phyloP scores from a whole-genome alignment of 1,140 invertebrate genomes.

The Sweltsa coloradensis region DNA sequence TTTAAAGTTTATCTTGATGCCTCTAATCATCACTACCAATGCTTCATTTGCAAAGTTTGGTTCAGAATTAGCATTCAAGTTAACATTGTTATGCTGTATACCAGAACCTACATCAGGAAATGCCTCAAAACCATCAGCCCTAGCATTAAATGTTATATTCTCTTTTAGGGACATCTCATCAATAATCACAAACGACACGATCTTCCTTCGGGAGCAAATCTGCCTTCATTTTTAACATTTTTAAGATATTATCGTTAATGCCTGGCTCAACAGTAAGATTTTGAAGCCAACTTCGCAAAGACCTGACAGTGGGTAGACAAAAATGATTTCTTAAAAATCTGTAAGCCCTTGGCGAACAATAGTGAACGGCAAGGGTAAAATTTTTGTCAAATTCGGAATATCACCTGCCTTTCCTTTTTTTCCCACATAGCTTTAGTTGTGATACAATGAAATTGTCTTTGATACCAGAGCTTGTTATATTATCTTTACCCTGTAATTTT shows the following conservation, averaged over 20 bases:
- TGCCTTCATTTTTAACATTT: background rate
- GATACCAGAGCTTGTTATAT: background rate
- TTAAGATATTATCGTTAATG: background rate
- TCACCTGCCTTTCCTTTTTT: background rate
- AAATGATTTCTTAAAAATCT: background rate
- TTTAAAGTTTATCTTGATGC: background rate
- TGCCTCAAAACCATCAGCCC: background rate
- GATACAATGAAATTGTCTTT: background rate
- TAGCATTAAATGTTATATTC: background rate
- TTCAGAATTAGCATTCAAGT: background rate
- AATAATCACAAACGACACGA: background rate
- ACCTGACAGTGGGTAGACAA: constrained; percentile 3
- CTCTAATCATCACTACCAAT: constrained; percentile 3
- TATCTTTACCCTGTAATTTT: background rate
- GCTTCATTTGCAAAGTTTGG: background rate
- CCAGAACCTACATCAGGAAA: background rate
- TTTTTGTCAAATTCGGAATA: constrained; percentile 1
- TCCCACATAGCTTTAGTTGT: background rate
- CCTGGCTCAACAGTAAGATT: background rate
- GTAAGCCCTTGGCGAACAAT: constrained; percentile 1
- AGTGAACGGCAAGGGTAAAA: background rate
- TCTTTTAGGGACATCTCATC: constrained; percentile 6
- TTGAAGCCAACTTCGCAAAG: background rate
- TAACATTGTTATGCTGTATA: background rate
- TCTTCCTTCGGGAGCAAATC: background rate